phyloP scores from a whole-genome alignment of 2,888 invertebrate species.

The Zelleria hepariella region DNA sequence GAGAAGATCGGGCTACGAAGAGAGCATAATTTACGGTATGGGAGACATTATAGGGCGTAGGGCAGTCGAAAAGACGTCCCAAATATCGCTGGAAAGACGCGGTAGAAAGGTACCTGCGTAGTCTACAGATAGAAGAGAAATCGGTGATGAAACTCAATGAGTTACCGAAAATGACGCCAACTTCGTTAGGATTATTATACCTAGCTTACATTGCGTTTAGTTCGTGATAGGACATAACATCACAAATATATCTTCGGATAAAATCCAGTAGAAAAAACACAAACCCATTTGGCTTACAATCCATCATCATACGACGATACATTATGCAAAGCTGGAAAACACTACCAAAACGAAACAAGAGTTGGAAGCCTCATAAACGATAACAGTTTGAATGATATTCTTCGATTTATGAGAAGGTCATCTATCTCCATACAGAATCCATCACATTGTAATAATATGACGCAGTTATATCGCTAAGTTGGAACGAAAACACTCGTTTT shows the following conservation, averaged over 20 bases:
- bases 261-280: not conserved
- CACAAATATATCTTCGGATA: not conserved
- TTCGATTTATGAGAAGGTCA: constrained; percentile 9
- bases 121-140: no score
- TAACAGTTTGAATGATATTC: not conserved
- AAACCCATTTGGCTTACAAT: not conserved
- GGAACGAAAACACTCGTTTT: not conserved
- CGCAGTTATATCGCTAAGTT: not conserved
- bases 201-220: not conserved
- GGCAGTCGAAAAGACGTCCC: no score
- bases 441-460: constrained; percentile 23
- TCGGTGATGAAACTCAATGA: no score
- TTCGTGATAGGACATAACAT: not conserved
- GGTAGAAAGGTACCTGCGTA: no score
- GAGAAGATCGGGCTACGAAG: no score
- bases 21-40: no score
- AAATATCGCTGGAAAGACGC: no score
- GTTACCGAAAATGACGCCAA: no score
- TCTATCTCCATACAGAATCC: constrained; percentile 33
- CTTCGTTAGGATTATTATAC: no score
- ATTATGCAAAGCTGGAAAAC: not conserved
- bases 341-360: not conserved
- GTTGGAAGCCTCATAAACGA: not conserved
- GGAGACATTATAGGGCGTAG: no score
- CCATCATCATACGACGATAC: not conserved